Base-by-base conservation (phyloP, 2,113 vertebrate species). In the Brachypteracias leptosomus region DNA sequence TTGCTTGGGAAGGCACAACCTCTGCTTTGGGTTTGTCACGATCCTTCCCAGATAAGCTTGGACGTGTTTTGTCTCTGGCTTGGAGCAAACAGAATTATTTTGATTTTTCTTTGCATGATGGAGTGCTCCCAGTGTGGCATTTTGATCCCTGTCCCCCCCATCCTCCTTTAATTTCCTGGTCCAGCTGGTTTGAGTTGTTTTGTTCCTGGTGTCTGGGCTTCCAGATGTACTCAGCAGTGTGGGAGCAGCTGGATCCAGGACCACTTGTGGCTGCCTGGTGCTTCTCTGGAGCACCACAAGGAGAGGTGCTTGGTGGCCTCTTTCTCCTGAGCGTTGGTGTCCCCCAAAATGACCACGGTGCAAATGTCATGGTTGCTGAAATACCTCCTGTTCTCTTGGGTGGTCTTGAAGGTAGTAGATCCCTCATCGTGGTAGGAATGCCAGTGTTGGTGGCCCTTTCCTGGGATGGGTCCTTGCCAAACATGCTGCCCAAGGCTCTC, bases 51-150 rank as follows among this genome's bases (percentile, higher is more conserved):
- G 90, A 81, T 90, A 78, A 88, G 85, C 35, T 55, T 42, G 4
- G 80, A 21, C 4, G 2, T 91, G 88, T 96, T 96, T 96, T 95
- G 95, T 93, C 68, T 95, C 86, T 16, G 55, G 75, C 3, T 6
- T 7, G 86, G 0, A 68, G 74, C 83, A 71, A 86, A 76, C 59
- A 54, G 49, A 18, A 8, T 1, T 1, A 11, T 81, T 61, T 65
- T 31, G 3, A 16, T 51, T 76, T 89, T 73, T 62, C 18, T 89
- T 75, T 80, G 90, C 25, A 47, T 59, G 11, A 3, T 7, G 18
- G 35, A 90, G 78, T 0, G 16, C 55, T 94, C 58, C 58, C 71
- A 55, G 68, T 66, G 59, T 47, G 58, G 93, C 63, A 58, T 88
- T 93, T 78, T 18, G 12, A 66, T 91, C 85, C 76, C 24, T 3